These are phyloP conservation scores for Triops longicaudatus DNA, from an alignment of 1,140 invertebrate genomes.

Conservation along the genomic window DNA sequence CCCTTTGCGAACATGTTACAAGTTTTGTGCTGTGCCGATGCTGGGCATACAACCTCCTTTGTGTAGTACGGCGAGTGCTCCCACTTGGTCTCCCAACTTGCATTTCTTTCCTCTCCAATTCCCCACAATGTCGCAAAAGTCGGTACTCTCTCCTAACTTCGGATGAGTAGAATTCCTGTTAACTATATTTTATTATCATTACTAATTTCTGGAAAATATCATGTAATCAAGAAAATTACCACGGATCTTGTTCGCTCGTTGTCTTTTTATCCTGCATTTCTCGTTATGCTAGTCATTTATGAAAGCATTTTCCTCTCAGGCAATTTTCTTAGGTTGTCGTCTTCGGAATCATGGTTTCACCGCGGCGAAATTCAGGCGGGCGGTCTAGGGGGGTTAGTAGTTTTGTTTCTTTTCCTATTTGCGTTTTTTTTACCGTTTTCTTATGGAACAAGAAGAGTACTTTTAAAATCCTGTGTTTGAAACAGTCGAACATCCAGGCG, in stretches of 20 bases:
- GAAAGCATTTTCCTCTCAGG: not conserved
- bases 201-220: not conserved
- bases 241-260: not conserved
- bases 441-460: not conserved
- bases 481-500: not conserved
- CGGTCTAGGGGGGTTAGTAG: not conserved
- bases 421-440: not conserved
- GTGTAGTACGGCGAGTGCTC: not conserved
- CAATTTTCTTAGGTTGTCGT: not conserved
- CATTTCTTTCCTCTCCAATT: not conserved
- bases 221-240: too few species aligned
- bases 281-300: not conserved
- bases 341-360: not conserved
- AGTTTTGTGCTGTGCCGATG: too few species aligned
- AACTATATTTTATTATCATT: not conserved
- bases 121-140: slow-evolving; percentile 6
- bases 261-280: not conserved
- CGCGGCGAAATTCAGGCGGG: not conserved
- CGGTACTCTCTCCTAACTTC: slow-evolving; percentile 5
- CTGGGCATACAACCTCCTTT: too few species aligned
- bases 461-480: not conserved
- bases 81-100: not conserved
- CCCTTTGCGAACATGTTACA: too few species aligned
- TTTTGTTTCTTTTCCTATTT: not conserved
- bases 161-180: slow-evolving; percentile 11